phyloP scores from a whole-genome alignment of 2,113 vertebrate species.

The Nycticorax nycticorax region DNA sequence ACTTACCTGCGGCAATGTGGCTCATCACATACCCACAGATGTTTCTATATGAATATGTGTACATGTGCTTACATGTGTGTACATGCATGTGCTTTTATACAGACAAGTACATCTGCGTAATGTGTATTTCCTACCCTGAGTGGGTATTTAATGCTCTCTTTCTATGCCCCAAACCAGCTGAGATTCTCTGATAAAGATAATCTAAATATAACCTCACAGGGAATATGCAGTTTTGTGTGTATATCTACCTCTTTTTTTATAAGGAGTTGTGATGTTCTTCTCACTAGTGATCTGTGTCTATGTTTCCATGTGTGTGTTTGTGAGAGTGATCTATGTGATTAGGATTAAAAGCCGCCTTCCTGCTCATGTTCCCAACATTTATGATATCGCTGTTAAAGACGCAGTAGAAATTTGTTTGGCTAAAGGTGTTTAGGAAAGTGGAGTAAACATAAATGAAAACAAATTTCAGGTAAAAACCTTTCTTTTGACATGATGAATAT shows the following conservation, averaged over 20 bases:
- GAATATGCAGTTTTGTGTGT: background rate
- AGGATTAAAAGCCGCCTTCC: background rate
- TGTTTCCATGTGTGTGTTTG: background rate
- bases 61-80: background rate
- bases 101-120: background rate
- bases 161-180: background rate
- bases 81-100: background rate
- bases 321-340: background rate
- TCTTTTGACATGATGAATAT: background rate
- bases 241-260: accelerated
- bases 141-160: background rate
- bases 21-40: background rate
- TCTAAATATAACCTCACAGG: background rate
- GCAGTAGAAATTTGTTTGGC: background rate
- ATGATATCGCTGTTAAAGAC: background rate
- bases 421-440: background rate
- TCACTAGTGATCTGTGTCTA: background rate
- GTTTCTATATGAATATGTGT: background rate
- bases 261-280: background rate
- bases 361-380: background rate
- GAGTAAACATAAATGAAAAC: background rate
- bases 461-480: background rate
- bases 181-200: background rate
- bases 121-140: background rate
- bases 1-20: background rate